A percentile compares a stretch with the other conserved stretches of the same genome.
phyloP scores from a whole-genome alignment of 2,797 vertebrate genomes.

The Morelia viridis region DNA sequence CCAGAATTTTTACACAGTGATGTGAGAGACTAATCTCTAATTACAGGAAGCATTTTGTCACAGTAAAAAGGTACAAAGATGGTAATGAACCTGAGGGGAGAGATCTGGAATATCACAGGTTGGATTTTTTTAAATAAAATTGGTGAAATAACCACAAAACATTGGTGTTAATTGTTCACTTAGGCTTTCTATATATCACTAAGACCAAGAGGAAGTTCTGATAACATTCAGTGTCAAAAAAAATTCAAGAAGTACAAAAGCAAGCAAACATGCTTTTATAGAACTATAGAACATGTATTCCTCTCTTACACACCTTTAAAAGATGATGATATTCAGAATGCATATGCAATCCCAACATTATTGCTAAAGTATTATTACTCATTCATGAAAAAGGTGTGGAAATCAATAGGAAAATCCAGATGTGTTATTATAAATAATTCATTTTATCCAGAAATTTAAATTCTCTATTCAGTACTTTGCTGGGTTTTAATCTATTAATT shows the following conservation, averaged over 20 bases:
- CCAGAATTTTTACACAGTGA: background rate
- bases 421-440: background rate
- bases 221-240: no score
- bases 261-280: no score
- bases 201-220: no score
- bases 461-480: background rate
- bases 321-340: background rate
- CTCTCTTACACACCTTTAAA: background rate
- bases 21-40: background rate
- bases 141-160: no score
- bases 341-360: background rate
- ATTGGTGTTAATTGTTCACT: no score
- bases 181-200: no score
- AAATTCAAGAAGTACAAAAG: no score
- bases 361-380: conserved; percentile 13
- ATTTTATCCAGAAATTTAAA: background rate
- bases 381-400: conserved; percentile 11
- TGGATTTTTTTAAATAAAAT: no score
- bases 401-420: background rate
- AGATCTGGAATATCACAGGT: background rate
- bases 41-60: background rate
- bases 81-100: background rate
- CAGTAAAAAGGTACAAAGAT: background rate
- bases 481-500: background rate
- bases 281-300: background rate